Percentiles rank a stretch among this genome's conserved stretches.
phyloP scores from a whole-genome alignment of 92 coral and sea anemone species.

The Scolanthus callimorphus region DNA sequence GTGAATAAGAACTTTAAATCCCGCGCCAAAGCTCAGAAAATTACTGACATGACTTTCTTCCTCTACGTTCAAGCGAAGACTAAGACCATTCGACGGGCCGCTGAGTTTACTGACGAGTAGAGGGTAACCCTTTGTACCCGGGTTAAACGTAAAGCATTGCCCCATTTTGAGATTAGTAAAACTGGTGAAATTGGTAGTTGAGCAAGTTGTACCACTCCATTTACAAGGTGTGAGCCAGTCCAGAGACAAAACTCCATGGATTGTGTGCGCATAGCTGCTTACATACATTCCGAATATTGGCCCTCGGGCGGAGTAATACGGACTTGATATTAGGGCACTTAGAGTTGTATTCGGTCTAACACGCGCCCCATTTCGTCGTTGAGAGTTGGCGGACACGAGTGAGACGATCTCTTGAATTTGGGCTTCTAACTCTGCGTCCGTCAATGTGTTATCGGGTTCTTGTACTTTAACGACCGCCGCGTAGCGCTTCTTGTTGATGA shows the following conservation, averaged over 20 bases:
- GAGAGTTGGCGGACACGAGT: not conserved
- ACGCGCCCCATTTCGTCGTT: too few relatives aligned
- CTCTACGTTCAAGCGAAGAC: too few relatives aligned
- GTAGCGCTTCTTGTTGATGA: too few relatives aligned
- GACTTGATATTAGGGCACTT: too few relatives aligned
- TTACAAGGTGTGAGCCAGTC: too few relatives aligned
- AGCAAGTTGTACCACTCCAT: slow-evolving; percentile 19
- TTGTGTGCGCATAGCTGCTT: slow-evolving; percentile 1
- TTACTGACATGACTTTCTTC: too few relatives aligned
- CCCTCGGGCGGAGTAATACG: not conserved
- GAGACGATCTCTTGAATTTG: not conserved
- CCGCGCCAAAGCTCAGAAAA: too few relatives aligned
- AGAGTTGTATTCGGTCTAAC: too few relatives aligned
- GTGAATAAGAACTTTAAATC: too few relatives aligned
- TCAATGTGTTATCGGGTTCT: not conserved
- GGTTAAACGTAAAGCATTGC: too few relatives aligned
- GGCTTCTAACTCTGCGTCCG: too few relatives aligned
- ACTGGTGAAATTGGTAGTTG: slow-evolving; percentile 14
- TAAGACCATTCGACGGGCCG: too few relatives aligned
- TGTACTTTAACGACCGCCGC: not conserved
- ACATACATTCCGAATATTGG: not conserved
- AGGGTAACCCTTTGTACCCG: slow-evolving; percentile 8
- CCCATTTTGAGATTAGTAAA: not conserved
- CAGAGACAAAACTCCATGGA: slow-evolving; percentile 47
- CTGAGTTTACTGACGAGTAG: slow-evolving; percentile 27